Evolutionary conservation across 30 jellyfish, hydroid and myxozoan species (phyloP).

Genomic region (Aurelia sp.): DNA sequence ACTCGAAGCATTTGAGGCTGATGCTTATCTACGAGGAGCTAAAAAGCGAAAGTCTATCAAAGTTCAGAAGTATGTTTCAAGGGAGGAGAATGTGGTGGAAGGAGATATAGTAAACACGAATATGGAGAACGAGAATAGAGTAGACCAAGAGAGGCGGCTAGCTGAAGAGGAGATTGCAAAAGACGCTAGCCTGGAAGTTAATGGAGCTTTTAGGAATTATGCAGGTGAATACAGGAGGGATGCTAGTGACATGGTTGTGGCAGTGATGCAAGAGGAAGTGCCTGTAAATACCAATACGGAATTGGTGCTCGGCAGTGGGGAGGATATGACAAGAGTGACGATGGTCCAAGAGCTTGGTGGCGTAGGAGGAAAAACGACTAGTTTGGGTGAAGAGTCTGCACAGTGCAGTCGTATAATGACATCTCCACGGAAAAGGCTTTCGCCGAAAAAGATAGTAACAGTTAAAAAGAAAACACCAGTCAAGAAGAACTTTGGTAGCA

Average conservation of each 20-base stretch:
- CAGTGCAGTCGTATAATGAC: neutral
- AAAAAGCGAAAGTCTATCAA: constrained; percentile 1
- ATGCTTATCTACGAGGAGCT: neutral
- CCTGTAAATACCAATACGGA: neutral
- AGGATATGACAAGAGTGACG: neutral
- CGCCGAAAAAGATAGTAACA: neutral
- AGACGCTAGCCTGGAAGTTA: neutral
- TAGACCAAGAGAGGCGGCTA: too few species aligned
- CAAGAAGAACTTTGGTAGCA: too few species aligned
- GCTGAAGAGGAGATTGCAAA: neutral
- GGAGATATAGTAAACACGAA: neutral
- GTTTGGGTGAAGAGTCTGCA: neutral
- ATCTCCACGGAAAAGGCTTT: neutral
- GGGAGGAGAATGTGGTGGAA: neutral
- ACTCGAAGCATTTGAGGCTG: neutral
- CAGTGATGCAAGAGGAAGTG: too few species aligned
- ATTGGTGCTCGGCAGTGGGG: neutral
- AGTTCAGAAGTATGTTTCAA: neutral
- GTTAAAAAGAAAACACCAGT: too few species aligned
- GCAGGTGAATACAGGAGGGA: neutral
- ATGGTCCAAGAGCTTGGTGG: neutral
- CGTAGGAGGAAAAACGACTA: neutral
- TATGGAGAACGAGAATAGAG: neutral
- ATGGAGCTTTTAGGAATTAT: neutral
- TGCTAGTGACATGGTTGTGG: too few species aligned